Evolutionary conservation across 2,888 invertebrate genomes (phyloP), one percentile per base, ranked within the genome.

Genomic region (Diloba caeruleocephala): DNA sequence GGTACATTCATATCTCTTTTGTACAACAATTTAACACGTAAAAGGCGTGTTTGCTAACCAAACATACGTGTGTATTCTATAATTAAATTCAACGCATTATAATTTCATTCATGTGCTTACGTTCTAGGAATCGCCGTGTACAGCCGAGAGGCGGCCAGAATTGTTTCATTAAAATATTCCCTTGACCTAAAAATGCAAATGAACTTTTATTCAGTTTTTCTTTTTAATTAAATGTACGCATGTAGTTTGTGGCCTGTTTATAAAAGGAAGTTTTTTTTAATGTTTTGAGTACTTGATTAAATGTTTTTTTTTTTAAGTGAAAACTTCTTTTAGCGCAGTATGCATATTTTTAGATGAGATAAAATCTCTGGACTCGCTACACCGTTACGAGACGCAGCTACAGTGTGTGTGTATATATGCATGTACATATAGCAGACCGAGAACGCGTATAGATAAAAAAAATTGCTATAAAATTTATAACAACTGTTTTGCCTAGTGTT

Each of bases 141-240:
- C 34, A 72, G 32, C 39, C 31, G 45, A 31, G 39, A 50, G 44
- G 39, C 57, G 34, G 41, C 52, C 73, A 29, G 58, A 70, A 73
- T 57, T 69, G 61, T 73, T 70, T 60, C 53, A 70, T 64, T 72
- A 53, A 68, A 55, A 33, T 60, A 55, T 59, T 58, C 70, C 70
- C 68, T 65, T 76, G 72, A 65, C 71, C 68, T 71, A 58, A 69
- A 72, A 62, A 76, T 74, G 73, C 63, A 72, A 76, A 74, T 76
- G 69, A 67, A 57, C 53, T 68, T 69, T 62, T 71, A 76, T 76
- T 72, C 71, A 76, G 74, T 70, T 64, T 64, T 21, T 73, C 54
- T 60, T 72, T 71, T 68, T 69, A 69, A 69, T 69, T 72, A 72
- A 69, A 68, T 49, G 43, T 45, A 41, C 44, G 53, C 46, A 50